phyloP scores from a whole-genome alignment of 2,113 vertebrate genomes.

The Cricetomys ansorgei region DNA sequence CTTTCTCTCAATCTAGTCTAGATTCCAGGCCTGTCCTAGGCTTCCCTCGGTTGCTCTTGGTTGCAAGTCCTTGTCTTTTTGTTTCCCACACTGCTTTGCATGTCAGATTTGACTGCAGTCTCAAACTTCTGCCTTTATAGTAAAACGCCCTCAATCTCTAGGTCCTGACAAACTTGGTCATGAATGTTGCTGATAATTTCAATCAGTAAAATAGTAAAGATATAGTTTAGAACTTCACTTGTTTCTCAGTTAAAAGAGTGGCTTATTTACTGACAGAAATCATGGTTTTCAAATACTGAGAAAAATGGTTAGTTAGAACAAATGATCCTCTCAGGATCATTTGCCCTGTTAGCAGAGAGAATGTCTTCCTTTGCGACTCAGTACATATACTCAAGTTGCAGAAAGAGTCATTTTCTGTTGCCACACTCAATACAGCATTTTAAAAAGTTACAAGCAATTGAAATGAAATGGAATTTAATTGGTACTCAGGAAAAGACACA shows the following conservation, averaged over 20 bases:
- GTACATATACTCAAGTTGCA: neutral
- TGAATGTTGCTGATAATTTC: neutral
- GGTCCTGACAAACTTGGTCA: neutral
- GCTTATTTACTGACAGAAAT: neutral
- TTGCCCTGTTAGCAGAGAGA: neutral
- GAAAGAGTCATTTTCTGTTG: neutral
- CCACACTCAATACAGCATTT: neutral
- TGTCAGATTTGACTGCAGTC: neutral
- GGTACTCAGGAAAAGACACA: neutral
- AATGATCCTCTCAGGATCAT: neutral
- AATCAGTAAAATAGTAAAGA: neutral
- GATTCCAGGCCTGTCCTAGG: neutral
- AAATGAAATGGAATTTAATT: neutral
- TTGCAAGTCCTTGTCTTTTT: neutral
- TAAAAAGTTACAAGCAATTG: neutral
- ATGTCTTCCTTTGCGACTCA: neutral
- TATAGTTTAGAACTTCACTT: neutral
- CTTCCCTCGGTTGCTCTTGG: neutral
- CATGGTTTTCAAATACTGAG: neutral
- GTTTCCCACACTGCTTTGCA: neutral
- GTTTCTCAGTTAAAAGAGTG: neutral
- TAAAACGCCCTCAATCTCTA: accelerated
- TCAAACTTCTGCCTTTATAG: neutral
- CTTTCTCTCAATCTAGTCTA: neutral
- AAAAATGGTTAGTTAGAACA: neutral